Evolutionary conservation across 2,113 vertebrate genomes (phyloP), one percentile per base, ranked within the genome.

Genomic region (Thinocorus orbignyianus): DNA sequence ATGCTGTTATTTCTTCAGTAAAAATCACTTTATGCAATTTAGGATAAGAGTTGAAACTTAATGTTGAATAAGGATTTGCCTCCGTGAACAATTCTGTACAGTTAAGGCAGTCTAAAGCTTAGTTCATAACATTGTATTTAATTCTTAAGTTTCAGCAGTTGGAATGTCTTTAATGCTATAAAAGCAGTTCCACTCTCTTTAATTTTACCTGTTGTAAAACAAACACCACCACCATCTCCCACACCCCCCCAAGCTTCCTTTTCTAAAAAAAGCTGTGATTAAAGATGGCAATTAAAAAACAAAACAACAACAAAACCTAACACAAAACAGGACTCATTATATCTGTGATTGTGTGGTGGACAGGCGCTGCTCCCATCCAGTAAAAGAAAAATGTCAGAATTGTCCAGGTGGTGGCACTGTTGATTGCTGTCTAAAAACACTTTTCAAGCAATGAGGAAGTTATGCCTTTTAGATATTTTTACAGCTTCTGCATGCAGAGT

Each of bases 321-420:
- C 13, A 14, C 15, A 17, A 55, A 57, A 26, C 30, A 57, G 5
- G 64, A 17, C 0, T 2, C 2, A 2, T 31, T 31, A 62, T 60
- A 64, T 57, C 55, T 0, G 0, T 51, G 5, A 4, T 25, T 25
- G 15, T n/a, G 2, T 42, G 66, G 17, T 87, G 41, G 13, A 24
- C 28, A 30, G 70, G 26, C 76, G 30, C 25, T 3, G 25, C 19
- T 49, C 18, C 7, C 8, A 12, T 52, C 12, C 44, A 44, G 61
- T 51, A 11, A 52, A 61, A 64, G 24, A 62, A 69, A 88, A 86
- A 72, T 76, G 7, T 18, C 30, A 42, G 23, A 25, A 42, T 84
- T 93, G 74, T 86, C 97, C 98, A 97, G 94, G 31, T 46, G 92
- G 93, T 97, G 98, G 97, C 94, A 77, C 93, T 91, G 16, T 97